Evolutionary conservation across 2,113 vertebrate species (phyloP).

Genomic region (Rhipidura dahli): DNA sequence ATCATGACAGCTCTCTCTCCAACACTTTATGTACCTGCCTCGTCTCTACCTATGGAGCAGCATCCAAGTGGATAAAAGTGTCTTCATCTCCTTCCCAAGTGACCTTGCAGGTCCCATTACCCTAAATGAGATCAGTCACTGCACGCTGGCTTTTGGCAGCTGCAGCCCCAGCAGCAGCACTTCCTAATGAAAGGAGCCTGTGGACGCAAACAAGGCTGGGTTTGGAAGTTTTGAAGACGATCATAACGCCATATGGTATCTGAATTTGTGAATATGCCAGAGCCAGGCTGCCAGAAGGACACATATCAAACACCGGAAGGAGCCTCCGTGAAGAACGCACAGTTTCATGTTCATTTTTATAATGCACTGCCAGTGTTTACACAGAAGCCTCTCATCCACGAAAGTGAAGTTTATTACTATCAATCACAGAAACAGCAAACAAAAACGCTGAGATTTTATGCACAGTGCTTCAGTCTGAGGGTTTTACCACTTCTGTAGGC

Average conservation of each 20-base stretch:
- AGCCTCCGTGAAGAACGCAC: conserved; percentile 5
- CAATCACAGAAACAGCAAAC: conserved; percentile 42
- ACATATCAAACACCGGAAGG: not conserved
- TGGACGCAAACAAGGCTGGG: not conserved
- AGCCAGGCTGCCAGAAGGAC: conserved; percentile 39
- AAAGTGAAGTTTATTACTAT: conserved; percentile 41
- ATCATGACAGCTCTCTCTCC: not conserved
- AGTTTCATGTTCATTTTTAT: conserved; percentile 34
- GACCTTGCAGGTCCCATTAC: conserved; percentile 36
- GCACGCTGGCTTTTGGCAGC: conserved; percentile 9
- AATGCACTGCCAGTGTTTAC: conserved; percentile 47
- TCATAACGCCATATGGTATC: conserved; percentile 48
- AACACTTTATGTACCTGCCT: not conserved
- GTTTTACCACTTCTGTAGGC: conserved; percentile 33
- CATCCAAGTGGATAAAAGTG: not conserved
- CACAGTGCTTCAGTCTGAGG: conserved; percentile 34
- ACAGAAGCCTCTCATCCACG: conserved; percentile 32
- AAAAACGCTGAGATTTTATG: conserved; percentile 55
- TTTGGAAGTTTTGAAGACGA: conserved; percentile 34
- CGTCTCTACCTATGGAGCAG: not conserved
- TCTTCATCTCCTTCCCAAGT: not conserved
- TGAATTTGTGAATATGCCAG: conserved; percentile 40
- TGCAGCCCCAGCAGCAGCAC: conserved; percentile 42
- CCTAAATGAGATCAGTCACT: conserved; percentile 16
- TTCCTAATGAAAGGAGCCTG: conserved; percentile 7